A percentile compares a stretch with the other conserved stretches of the same genome.
Conservation (phyloP, 2,888 invertebrate species). For the Lysandra bellargus region DNA sequence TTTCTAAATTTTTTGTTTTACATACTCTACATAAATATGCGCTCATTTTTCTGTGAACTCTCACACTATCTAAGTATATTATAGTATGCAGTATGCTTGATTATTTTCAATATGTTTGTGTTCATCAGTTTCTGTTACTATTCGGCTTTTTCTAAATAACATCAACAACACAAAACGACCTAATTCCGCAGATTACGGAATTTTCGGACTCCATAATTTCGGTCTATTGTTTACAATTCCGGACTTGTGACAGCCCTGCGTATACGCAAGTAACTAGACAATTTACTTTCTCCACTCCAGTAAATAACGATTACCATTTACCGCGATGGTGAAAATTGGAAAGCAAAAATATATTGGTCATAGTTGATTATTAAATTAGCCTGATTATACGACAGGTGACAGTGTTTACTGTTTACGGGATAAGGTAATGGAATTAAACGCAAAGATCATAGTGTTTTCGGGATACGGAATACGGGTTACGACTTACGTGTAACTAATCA, state of each 20-base stretch:
- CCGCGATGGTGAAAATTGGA: constrained; percentile 60
- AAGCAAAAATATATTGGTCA: constrained; percentile 41
- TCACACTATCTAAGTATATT: too few species aligned
- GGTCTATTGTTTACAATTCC: background rate
- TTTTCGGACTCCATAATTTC: background rate
- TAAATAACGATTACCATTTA: constrained; percentile 59
- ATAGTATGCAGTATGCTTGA: too few species aligned
- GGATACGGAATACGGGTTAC: too few species aligned
- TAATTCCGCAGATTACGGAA: background rate
- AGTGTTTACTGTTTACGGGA: background rate
- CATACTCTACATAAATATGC: too few species aligned
- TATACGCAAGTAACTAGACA: constrained; percentile 36
- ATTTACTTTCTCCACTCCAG: constrained; percentile 60
- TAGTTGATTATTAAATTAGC: constrained; percentile 19
- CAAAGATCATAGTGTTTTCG: too few species aligned
- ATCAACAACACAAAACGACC: too few species aligned
- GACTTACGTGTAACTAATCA: too few species aligned
- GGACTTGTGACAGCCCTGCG: constrained; percentile 1
- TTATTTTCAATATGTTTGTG: too few species aligned
- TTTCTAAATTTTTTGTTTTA: too few species aligned
- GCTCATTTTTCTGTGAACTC: too few species aligned
- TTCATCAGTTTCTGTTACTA: too few species aligned
- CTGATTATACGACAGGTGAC: background rate
- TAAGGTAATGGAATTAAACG: background rate
- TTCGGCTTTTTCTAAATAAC: too few species aligned